Conservation (phyloP, 2,888 invertebrate species). For the Xylota sylvarum region DNA sequence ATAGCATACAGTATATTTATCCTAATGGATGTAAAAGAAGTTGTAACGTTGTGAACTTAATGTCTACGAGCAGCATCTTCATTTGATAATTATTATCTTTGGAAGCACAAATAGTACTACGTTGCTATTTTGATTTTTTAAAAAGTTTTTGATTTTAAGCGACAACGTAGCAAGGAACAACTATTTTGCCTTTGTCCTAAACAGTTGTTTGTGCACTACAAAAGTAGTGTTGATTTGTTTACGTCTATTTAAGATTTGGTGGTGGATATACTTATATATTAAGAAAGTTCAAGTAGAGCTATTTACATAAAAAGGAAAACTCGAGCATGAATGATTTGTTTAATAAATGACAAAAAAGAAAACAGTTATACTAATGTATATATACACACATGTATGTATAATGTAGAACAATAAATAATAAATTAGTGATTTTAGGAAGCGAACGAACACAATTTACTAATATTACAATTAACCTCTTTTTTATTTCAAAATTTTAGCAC, state of each 20-base stretch:
- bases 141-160: constrained; percentile 4
- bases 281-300: constrained; percentile 44
- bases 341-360: constrained; percentile 59
- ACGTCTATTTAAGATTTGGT: constrained; percentile 64
- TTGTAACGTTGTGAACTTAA: constrained; percentile 63
- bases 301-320: constrained; percentile 61
- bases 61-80: constrained; percentile 75
- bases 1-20: constrained; percentile 61
- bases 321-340: constrained; percentile 60
- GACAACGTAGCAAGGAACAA: constrained; percentile 63
- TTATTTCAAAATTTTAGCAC: constrained; percentile 64
- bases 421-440: constrained; percentile 76
- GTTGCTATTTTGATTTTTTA: constrained; percentile 35
- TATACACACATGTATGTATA: constrained; percentile 41
- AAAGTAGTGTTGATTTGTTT: constrained; percentile 41
- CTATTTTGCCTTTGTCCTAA: constrained; percentile 61
- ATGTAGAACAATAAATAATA: constrained; percentile 72
- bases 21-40: constrained; percentile 61
- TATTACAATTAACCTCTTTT: constrained; percentile 44
- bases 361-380: constrained; percentile 34
- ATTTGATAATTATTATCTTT: constrained; percentile 76
- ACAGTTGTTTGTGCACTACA: constrained; percentile 46
- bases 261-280: constrained; percentile 57
- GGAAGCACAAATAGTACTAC: constrained; percentile 76
- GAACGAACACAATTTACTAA: constrained; percentile 70